phyloP scores from a whole-genome alignment of 2,888 invertebrate genomes.

The Entomobrya proxima region DNA sequence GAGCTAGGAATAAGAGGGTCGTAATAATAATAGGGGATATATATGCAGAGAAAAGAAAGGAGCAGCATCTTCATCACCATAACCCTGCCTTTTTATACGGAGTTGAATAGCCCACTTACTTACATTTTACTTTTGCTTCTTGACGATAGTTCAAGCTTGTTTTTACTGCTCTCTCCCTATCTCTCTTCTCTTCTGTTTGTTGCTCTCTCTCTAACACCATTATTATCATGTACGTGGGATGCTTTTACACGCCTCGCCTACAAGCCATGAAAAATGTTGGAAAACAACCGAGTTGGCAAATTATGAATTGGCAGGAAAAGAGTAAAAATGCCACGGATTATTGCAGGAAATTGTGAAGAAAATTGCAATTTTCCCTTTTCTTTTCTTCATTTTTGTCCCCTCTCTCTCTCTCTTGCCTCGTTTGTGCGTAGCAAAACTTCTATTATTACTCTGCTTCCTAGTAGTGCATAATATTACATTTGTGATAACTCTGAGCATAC shows the following conservation, averaged over 20 bases:
- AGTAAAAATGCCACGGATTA: conserved; percentile 61
- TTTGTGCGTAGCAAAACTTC: too few species aligned
- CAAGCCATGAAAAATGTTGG: conserved; percentile 53
- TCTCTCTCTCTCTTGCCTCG: not conserved
- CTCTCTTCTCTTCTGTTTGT: conserved; percentile 12
- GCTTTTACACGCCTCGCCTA: conserved; percentile 43
- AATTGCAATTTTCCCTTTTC: conserved; percentile 56
- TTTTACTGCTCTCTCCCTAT: not conserved
- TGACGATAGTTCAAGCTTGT: conserved; percentile 22
- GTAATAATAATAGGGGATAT: conserved; percentile 48
- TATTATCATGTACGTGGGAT: not conserved
- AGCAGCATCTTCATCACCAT: not conserved
- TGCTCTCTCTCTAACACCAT: not conserved
- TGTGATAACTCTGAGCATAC: not conserved
- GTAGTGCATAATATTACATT: not conserved
- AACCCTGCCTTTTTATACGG: not conserved
- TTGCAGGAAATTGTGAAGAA: conserved; percentile 66
- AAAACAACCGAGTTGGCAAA: conserved; percentile 61
- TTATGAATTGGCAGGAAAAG: conserved; percentile 62
- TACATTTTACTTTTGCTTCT: conserved; percentile 36
- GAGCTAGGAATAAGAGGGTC: conserved; percentile 11
- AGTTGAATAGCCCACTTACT: conserved; percentile 47
- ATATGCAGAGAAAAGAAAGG: not conserved
- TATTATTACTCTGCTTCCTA: conserved; percentile 6
- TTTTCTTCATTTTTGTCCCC: conserved; percentile 10